Evolutionary conservation across 2,797 vertebrate species (phyloP).

Genomic region (Novumbra hubbsi): DNA sequence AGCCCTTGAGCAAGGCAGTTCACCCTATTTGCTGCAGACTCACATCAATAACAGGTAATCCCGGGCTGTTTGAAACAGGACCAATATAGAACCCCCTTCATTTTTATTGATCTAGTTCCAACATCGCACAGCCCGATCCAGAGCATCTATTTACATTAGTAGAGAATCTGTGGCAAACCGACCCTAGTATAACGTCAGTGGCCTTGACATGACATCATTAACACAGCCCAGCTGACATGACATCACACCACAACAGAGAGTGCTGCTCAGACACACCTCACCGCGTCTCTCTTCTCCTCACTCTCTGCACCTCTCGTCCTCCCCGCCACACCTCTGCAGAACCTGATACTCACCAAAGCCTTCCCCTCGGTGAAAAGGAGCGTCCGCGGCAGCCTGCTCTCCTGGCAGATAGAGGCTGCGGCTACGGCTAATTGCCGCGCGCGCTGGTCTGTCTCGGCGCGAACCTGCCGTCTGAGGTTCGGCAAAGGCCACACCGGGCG

Average conservation of each 20-base stretch:
- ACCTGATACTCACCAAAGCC: not conserved
- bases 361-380: not conserved
- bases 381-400: constrained; percentile 25
- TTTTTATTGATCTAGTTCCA: not conserved
- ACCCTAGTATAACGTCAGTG: constrained; percentile 19
- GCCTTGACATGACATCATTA: constrained; percentile 22
- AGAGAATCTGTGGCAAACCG: not conserved
- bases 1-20: too few species aligned
- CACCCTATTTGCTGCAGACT: too few species aligned
- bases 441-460: not conserved
- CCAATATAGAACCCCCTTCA: too few species aligned
- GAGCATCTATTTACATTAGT: constrained; percentile 6
- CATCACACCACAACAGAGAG: constrained; percentile 1
- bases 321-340: not conserved
- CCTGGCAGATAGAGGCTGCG: constrained; percentile 32
- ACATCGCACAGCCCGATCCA: not conserved
- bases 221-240: not conserved
- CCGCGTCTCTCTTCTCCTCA: not conserved
- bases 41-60: too few species aligned
- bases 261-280: not conserved
- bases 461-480: not conserved
- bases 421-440: not conserved
- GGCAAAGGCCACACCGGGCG: not conserved
- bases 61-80: too few species aligned
- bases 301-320: not conserved